Conservation (phyloP, 2,888 invertebrate genomes). For the Sussaba pulchella region DNA sequence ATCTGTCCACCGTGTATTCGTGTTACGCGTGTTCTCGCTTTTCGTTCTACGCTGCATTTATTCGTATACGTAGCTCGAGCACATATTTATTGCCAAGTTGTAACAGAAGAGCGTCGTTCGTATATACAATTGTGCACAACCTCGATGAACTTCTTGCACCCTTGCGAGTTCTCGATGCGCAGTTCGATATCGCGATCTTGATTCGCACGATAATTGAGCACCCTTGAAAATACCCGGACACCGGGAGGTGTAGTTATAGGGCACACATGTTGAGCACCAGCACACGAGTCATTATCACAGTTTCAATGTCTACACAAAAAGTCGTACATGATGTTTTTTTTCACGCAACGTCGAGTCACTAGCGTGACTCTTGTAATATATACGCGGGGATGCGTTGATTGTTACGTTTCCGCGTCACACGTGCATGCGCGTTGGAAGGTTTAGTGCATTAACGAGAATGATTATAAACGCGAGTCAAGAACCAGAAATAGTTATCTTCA, state of each 20-base stretch:
- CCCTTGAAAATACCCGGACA: background rate
- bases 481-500: constrained; percentile 22
- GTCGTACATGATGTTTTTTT: background rate
- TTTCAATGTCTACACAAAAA: constrained; percentile 51
- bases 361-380: constrained; percentile 78
- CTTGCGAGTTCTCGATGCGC: background rate
- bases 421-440: constrained; percentile 73
- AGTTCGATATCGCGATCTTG: background rate
- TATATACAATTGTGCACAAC: background rate
- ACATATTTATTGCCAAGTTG: background rate
- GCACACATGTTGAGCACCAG: constrained; percentile 44
- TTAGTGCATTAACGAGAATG: constrained; percentile 55
- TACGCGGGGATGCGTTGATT: constrained; percentile 75
- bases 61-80: constrained; percentile 14
- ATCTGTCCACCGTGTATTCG: constrained; percentile 78
- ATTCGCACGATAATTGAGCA: constrained; percentile 1
- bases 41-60: constrained; percentile 10
- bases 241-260: background rate
- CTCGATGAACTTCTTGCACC: background rate
- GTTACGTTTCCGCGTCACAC: constrained; percentile 69
- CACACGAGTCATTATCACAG: background rate
- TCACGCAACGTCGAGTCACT: constrained; percentile 73
- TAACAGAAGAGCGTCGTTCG: background rate
- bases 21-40: constrained; percentile 46
- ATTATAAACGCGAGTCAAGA: constrained; percentile 6